Evolutionary conservation across 2,113 vertebrate species (phyloP).

Genomic region (Grammomys surdaster): DNA sequence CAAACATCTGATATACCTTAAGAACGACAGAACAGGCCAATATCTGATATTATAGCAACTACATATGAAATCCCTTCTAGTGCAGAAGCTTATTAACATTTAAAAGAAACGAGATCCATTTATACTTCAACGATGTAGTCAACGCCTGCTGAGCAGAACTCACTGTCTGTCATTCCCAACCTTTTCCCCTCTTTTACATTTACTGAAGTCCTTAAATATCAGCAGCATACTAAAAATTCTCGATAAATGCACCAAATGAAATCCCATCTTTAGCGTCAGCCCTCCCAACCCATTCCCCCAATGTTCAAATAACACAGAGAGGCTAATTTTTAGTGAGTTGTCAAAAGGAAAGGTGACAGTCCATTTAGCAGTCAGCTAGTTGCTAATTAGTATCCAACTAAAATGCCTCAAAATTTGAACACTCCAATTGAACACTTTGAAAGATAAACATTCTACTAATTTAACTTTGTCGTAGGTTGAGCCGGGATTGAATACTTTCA

Average conservation of each 20-base stretch:
- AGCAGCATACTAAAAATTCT: constrained; percentile 69
- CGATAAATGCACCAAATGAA: constrained; percentile 61
- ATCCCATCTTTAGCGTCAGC: constrained; percentile 52
- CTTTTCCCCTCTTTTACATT: constrained; percentile 77
- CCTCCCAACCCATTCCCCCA: constrained; percentile 53
- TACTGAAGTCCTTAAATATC: constrained; percentile 76
- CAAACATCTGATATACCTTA: constrained; percentile 35
- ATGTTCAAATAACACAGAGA: constrained; percentile 52
- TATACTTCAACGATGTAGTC: constrained; percentile 37
- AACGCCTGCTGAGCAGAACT: constrained; percentile 70
- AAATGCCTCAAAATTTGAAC: constrained; percentile 86
- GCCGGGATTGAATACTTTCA: constrained; percentile 68
- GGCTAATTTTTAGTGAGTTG: constrained; percentile 72
- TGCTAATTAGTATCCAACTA: constrained; percentile 87
- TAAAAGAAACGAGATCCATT: constrained; percentile 72
- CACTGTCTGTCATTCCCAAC: constrained; percentile 69
- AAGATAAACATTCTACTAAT: constrained; percentile 85
- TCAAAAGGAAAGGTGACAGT: constrained; percentile 86
- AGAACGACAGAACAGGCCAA: constrained; percentile 36
- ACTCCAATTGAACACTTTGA: constrained; percentile 84
- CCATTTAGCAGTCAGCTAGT: constrained; percentile 87
- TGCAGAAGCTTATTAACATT: constrained; percentile 74
- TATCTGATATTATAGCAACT: constrained; percentile 70
- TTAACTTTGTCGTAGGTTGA: constrained; percentile 83
- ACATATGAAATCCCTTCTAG: constrained; percentile 50